Evolutionary conservation across 2,797 vertebrate species (phyloP).

Genomic region (Selene dorsalis): DNA sequence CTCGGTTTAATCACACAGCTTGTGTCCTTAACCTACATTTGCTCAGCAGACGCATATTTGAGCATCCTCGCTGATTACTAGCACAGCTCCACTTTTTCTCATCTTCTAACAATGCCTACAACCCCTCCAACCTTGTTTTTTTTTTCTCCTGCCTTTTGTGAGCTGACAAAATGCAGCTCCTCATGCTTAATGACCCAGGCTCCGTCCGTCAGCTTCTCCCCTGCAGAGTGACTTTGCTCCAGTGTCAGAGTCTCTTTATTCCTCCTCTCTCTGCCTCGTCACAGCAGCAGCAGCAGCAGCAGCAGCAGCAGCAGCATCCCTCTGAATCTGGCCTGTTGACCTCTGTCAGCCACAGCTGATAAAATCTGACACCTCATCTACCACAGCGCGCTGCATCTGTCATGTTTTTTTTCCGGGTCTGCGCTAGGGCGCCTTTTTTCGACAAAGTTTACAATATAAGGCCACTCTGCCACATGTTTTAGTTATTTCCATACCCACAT

Average conservation of each 20-base stretch:
- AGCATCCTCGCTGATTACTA: conserved; percentile 4
- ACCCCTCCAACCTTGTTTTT: not conserved
- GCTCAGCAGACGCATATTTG: conserved; percentile 22
- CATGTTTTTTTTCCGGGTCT: conserved; percentile 18
- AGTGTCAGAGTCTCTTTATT: not conserved
- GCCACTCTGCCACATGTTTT: conserved; percentile 43
- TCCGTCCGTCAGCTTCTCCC: conserved; percentile 36
- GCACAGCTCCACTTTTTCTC: conserved; percentile 1
- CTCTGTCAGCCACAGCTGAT: conserved; percentile 66
- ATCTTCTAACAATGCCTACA: conserved; percentile 7
- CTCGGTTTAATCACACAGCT: conserved; percentile 50
- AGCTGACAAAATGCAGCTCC: conserved; percentile 37
- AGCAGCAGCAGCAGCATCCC: conserved; percentile 35
- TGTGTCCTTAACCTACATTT: conserved; percentile 59
- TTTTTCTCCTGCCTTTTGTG: not conserved
- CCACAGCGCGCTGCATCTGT: conserved; percentile 3
- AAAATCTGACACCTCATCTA: conserved; percentile 60
- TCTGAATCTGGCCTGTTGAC: conserved; percentile 44
- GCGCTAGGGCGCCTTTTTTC: not conserved
- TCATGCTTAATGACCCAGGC: conserved; percentile 29
- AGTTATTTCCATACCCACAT: conserved; percentile 56
- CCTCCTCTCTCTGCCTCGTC: conserved; percentile 12
- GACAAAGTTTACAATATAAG: conserved; percentile 19
- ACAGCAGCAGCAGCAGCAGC: conserved; percentile 26
- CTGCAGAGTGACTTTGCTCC: conserved; percentile 34